These are phyloP conservation scores for Schizotus pectinicornis DNA, from an alignment of 2,888 invertebrate genomes.

Conservation along the genomic window DNA sequence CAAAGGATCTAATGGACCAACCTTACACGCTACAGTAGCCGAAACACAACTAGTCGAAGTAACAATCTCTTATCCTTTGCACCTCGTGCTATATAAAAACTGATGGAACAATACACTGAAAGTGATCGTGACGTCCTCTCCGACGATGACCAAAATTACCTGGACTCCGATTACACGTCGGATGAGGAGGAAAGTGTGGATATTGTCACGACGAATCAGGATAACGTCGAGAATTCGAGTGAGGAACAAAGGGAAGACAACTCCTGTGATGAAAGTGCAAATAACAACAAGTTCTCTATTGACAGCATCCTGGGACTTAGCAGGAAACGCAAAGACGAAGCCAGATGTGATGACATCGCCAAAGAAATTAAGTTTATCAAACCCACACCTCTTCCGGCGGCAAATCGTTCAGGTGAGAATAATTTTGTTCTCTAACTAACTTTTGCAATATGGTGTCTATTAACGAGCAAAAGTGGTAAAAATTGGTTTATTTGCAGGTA, in stretches of 20 bases:
- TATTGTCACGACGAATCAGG: slow-evolving; percentile 43
- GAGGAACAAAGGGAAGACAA: slow-evolving; percentile 34
- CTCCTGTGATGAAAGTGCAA: slow-evolving; percentile 39
- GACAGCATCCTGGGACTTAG: slow-evolving; percentile 55
- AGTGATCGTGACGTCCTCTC: slow-evolving; percentile 32
- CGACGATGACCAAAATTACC: slow-evolving; percentile 38
- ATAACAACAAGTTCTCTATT: slow-evolving; percentile 54
- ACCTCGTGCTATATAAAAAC: slow-evolving; percentile 25
- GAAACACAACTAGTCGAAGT: slow-evolving; percentile 36
- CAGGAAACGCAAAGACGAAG: slow-evolving; percentile 23
- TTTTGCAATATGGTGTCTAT: background rate
- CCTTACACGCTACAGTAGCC: slow-evolving; percentile 44
- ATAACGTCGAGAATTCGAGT: slow-evolving; percentile 12
- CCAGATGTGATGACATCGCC: slow-evolving; percentile 33
- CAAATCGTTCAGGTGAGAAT: slow-evolving; percentile 30
- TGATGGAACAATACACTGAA: slow-evolving; percentile 11
- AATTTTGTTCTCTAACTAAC: too few species aligned
- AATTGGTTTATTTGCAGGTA: slow-evolving; percentile 38
- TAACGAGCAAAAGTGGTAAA: background rate
- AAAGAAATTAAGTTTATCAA: slow-evolving; percentile 50
- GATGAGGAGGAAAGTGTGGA: slow-evolving; percentile 49
- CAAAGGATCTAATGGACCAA: slow-evolving; percentile 53
- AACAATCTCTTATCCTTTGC: slow-evolving; percentile 39
- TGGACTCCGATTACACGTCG: slow-evolving; percentile 40
- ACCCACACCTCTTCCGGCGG: slow-evolving; percentile 49